phyloP scores from a whole-genome alignment of 2,113 vertebrate species.

The Atlantisia rogersi region DNA sequence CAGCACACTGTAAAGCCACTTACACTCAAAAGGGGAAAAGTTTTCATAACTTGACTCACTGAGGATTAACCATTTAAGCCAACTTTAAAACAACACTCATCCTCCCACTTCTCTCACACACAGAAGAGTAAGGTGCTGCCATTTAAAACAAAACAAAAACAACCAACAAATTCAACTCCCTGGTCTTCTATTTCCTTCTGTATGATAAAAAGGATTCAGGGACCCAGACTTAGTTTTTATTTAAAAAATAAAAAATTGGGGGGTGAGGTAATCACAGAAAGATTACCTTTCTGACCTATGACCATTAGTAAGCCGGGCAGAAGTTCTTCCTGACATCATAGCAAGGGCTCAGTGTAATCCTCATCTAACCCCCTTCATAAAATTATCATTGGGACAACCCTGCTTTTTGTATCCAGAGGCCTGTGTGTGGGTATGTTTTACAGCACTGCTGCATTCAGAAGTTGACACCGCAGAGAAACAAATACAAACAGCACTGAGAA shows the following conservation, averaged over 20 bases:
- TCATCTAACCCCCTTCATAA: not conserved
- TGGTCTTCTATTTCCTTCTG: not conserved
- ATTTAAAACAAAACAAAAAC: not conserved
- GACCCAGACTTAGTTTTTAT: not conserved
- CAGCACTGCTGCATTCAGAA: not conserved
- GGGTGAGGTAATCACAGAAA: not conserved
- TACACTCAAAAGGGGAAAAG: not conserved
- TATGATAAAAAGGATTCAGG: not conserved
- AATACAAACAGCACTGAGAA: not conserved
- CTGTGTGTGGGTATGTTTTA: not conserved
- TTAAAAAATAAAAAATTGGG: not conserved
- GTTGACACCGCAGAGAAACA: not conserved
- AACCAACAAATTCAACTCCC: not conserved
- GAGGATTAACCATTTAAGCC: not conserved
- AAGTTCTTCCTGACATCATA: not conserved
- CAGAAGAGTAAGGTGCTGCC: not conserved
- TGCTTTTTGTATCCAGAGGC: not conserved
- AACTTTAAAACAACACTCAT: not conserved
- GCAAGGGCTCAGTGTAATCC: not conserved
- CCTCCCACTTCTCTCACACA: not conserved
- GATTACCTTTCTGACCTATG: not conserved
- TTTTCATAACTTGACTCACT: not conserved
- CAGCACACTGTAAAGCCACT: not conserved
- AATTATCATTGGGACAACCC: not conserved
- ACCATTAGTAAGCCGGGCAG: not conserved